Base-by-base conservation (phyloP, 2,113 vertebrate species). In the Varanus salvator region DNA sequence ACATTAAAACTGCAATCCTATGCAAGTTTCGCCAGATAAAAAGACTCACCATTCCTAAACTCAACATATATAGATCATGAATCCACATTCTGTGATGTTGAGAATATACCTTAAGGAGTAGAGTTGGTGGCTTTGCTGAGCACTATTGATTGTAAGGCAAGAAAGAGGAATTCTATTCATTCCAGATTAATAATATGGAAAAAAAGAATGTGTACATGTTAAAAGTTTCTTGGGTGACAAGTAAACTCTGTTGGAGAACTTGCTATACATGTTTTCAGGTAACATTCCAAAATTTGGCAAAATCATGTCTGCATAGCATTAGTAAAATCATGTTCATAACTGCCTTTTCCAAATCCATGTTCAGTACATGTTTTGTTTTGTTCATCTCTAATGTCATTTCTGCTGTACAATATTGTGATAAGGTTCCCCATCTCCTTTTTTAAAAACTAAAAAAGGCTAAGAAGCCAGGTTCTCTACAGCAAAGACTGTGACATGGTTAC, bases 391-490 rank as follows among this genome's bases (percentile, higher is more conserved):
- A 60, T 19, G 52, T 27, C 52, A 15, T 23, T 27, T 2, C 60
- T 64, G 21, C 25, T 57, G 3, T 75, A 72, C n/a, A 44, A 84
- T 34, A 3, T 34, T 38, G 83, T 81, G 14, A 72, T 72, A 12
- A 89, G 71, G 19, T 44, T 5, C 0, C 91, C 95, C 93, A 54
- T 86, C 74, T 93, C 83, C 8, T n/a, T 87, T 91, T 85, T n/a
- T 11, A 31, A 54, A 94, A 83, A 87, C 88, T 92, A 90, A 34
- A 68, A 9, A 17, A n/a, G 75, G 0, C 75, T 88, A 93, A 76
- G 80, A 91, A 19, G 60, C 83, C 34, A 76, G n/a, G 12, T 88
- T 90, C 72, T 25, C 48, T 84, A 48, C 25, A 76, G 38, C 29
- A 4, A 87, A 27, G 85, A 38, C 78, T 81, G 52, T 76, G 2